Base-by-base conservation (phyloP, 2,888 invertebrate species). In the Agrilus cyanescens region DNA sequence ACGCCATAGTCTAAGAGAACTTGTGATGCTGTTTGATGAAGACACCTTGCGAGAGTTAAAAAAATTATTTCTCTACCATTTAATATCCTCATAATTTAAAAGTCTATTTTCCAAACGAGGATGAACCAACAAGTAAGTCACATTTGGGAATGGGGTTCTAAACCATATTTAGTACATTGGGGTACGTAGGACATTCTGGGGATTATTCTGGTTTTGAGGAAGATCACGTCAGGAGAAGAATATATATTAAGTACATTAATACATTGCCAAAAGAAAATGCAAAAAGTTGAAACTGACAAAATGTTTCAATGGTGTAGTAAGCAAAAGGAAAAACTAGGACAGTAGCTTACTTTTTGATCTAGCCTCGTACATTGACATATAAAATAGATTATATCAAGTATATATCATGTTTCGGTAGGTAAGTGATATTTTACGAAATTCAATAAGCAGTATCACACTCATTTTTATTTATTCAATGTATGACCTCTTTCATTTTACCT, bases 1-100 rank as follows among this genome's bases (percentile, higher is more conserved):
- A 18, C 66, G 55, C 56, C 65, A 66, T 50, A 62, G 62, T 46
- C 65, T 56, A 36, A 65, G 58, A 35, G 61, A 58, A 49, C 58
- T 61, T 30, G 62, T 63, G 46, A 59, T 50, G 35, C 44, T 48
- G 37, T 25, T 25, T 25, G 25, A 25, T 10, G 25, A 25, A 15
- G 13, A 33, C 12, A 33, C 15, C 15, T 33, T 33, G 15, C 15
- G 15, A 33, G 7, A 14, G 13, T 25, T 25, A 25, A 25, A 25
- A 20, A 20, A 38, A 38, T n/a, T 16, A 35, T 57, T 32, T 55
- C 56, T 45, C 57, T 53, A 48, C 49, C 51, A 42, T 45, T 49
- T 36, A 36, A 25, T 7, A 5, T n/a, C n/a, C n/a, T n/a, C n/a
- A n/a, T n/a, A n/a, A n/a, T n/a, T n/a, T n/a, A n/a, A n/a, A n/a